A percentile compares a stretch with the other conserved stretches of the same genome.
Conservation (phyloP, 2,113 vertebrate species). For the Furnarius figulus region DNA sequence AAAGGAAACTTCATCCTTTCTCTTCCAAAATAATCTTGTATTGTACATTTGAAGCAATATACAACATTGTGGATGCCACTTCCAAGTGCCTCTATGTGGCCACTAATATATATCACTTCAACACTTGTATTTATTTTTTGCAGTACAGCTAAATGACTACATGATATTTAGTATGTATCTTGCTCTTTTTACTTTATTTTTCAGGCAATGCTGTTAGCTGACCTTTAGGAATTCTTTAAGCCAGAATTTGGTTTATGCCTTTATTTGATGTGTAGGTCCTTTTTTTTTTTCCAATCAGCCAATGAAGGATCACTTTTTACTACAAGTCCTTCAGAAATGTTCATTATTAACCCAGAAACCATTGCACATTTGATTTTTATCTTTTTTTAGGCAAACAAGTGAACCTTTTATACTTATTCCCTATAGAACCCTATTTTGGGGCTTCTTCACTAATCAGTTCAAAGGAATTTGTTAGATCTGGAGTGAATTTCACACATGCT, state of each 20-base stretch:
- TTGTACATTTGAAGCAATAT: background rate
- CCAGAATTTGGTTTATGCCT: background rate
- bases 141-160: slow-evolving; percentile 23
- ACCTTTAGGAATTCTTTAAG: background rate
- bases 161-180: background rate
- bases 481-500: background rate
- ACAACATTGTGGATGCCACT: background rate
- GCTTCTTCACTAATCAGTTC: background rate
- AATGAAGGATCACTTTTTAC: background rate
- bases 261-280: background rate
- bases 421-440: background rate
- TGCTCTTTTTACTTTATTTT: background rate
- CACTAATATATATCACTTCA: background rate
- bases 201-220: background rate
- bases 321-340: background rate
- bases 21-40: slow-evolving; percentile 18
- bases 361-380: background rate
- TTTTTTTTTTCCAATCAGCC: background rate
- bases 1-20: slow-evolving; percentile 4
- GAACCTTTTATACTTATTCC: slow-evolving; percentile 6
- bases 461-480: background rate
- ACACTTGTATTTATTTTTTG: background rate
- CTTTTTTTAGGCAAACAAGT: background rate
- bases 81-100: slow-evolving; percentile 35
- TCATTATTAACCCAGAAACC: background rate